phyloP scores from a whole-genome alignment of 2,888 invertebrate genomes.

The Bellardia bayeri region DNA sequence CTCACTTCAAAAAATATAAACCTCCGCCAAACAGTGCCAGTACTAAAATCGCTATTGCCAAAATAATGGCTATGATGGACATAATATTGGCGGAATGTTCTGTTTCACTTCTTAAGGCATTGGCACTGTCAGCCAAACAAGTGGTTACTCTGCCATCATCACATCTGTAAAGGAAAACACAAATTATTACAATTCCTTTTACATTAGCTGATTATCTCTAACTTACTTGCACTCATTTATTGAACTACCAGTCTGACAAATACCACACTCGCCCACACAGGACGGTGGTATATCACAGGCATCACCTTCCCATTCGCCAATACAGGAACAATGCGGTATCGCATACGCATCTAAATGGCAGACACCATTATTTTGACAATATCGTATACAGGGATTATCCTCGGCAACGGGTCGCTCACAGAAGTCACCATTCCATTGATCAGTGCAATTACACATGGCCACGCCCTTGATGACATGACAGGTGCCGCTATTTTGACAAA shows the following conservation, averaged over 20 bases:
- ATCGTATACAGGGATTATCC: constrained; percentile 87
- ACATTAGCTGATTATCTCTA: too few relatives aligned
- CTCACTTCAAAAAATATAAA: constrained; percentile 84
- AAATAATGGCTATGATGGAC: constrained; percentile 80
- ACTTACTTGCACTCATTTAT: constrained; percentile 84
- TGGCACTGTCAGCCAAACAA: constrained; percentile 83
- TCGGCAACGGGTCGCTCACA: constrained; percentile 87
- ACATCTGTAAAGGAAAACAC: constrained; percentile 78
- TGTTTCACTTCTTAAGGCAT: constrained; percentile 80
- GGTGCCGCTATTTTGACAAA: constrained; percentile 86
- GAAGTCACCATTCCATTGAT: constrained; percentile 85
- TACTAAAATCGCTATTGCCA: constrained; percentile 80
- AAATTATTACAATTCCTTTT: neutral
- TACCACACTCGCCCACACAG: constrained; percentile 82
- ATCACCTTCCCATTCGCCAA: constrained; percentile 86
- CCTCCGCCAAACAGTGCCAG: constrained; percentile 81
- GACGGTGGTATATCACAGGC: constrained; percentile 85
- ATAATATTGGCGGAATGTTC: constrained; percentile 78
- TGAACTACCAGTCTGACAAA: constrained; percentile 82
- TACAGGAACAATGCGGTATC: constrained; percentile 86
- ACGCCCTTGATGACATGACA: constrained; percentile 85
- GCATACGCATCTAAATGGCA: constrained; percentile 86
- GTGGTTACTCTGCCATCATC: constrained; percentile 79
- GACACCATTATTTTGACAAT: constrained; percentile 86
- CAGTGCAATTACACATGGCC: constrained; percentile 86